Evolutionary conservation across 2,797 vertebrate species (phyloP).

Genomic region (Chaenodraco wilsoni): DNA sequence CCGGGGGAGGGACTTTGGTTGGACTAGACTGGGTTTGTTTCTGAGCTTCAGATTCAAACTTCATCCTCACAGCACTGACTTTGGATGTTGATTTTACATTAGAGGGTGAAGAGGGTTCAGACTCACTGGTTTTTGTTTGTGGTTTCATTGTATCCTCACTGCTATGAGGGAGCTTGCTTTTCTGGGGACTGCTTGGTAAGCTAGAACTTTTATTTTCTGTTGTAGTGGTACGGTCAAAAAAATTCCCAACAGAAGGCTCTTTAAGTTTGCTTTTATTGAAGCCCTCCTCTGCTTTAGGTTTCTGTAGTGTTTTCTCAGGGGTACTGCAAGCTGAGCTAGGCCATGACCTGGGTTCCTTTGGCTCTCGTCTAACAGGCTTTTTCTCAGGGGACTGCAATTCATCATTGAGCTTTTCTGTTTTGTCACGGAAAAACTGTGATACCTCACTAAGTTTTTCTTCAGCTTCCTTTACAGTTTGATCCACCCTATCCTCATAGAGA

Average conservation of each 20-base stretch:
- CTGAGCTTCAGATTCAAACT: slow-evolving; percentile 92
- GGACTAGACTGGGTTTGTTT: slow-evolving; percentile 79
- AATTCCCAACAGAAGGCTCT: slow-evolving; percentile 80
- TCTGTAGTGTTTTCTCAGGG: slow-evolving; percentile 89
- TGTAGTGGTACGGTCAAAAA: slow-evolving; percentile 81
- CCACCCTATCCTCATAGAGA: slow-evolving; percentile 97
- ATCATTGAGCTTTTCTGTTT: slow-evolving; percentile 98
- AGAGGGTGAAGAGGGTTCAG: slow-evolving; percentile 84
- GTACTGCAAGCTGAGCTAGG: slow-evolving; percentile 90
- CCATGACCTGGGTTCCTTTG: slow-evolving; percentile 87
- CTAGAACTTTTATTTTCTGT: slow-evolving; percentile 88
- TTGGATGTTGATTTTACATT: slow-evolving; percentile 90
- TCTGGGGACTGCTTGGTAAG: slow-evolving; percentile 92
- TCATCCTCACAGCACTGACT: slow-evolving; percentile 92
- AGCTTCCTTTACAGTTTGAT: slow-evolving; percentile 98
- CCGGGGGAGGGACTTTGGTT: slow-evolving; percentile 69
- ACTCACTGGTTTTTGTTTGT: slow-evolving; percentile 77
- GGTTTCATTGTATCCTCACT: slow-evolving; percentile 85
- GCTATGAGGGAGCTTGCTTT: slow-evolving; percentile 73
- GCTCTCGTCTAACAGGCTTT: slow-evolving; percentile 87
- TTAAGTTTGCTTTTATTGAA: slow-evolving; percentile 86
- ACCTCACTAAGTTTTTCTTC: slow-evolving; percentile 99
- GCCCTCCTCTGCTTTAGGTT: slow-evolving; percentile 80
- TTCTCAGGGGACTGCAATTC: slow-evolving; percentile 98
- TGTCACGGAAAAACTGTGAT: slow-evolving; percentile 99